phyloP scores from a whole-genome alignment of 2,888 invertebrate species.

The Metallyticus violacea region DNA sequence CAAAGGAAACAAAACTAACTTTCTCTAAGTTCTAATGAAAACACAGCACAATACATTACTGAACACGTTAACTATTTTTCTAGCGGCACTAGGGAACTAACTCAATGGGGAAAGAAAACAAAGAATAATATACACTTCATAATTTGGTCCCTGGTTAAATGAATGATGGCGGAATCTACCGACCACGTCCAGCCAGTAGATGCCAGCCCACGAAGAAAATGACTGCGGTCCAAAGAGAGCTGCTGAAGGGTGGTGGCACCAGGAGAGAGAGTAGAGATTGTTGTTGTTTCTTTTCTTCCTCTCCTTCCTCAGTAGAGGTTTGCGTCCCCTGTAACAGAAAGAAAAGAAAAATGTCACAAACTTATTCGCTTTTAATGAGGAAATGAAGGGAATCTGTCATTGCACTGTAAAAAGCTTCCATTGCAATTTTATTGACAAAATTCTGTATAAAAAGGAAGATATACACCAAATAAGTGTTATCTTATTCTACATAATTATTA shows the following conservation, averaged over 20 bases:
- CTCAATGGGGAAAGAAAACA: slow-evolving; percentile 5
- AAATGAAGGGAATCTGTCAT: too few relatives aligned
- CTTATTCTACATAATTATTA: too few relatives aligned
- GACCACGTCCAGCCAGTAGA: background rate
- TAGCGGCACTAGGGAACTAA: background rate
- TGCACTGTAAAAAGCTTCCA: too few relatives aligned
- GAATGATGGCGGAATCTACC: background rate
- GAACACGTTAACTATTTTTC: background rate
- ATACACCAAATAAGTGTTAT: too few relatives aligned
- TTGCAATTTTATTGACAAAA: too few relatives aligned
- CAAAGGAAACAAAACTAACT: background rate
- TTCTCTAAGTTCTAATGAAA: background rate
- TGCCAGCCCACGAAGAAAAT: slow-evolving; percentile 22
- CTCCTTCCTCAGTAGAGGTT: background rate
- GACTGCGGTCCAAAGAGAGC: slow-evolving; percentile 15
- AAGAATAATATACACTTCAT: background rate
- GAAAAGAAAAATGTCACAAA: too few relatives aligned
- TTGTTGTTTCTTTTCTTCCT: slow-evolving; percentile 1
- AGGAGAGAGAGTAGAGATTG: slow-evolving; percentile 18
- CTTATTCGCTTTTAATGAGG: too few relatives aligned
- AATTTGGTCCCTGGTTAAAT: background rate
- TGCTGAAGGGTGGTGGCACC: background rate
- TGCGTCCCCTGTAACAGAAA: background rate
- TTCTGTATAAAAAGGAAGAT: too few relatives aligned
- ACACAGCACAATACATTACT: background rate